Base-by-base conservation (phyloP, 2,888 invertebrate species). In the Iphiclides podalirius region DNA sequence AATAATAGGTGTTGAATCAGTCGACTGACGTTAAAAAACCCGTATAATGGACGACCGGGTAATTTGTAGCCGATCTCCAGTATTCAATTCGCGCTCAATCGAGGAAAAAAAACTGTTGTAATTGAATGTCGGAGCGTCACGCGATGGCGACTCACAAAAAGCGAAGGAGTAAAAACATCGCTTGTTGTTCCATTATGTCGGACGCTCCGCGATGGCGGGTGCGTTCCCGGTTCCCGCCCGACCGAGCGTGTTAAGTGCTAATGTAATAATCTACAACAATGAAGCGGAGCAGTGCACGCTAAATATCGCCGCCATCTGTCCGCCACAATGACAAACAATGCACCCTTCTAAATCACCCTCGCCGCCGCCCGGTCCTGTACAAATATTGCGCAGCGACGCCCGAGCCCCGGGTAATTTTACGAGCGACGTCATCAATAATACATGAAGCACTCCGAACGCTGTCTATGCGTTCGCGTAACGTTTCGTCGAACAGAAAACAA, bases 241-340 rank as follows among this genome's bases (percentile, higher is more conserved):
- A 78, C 80, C 77, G 79, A 82, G 84, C 86, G 75, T 81, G 82
- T 81, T 86, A 83, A 87, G 85, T 86, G 87, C 80, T 87, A 88
- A 88, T 88, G 86, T 86, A 85, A 87, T 87, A 87, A 87, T 87
- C 82, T 81, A 87, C 85, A 85, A 87, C 82, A 87, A 86, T 86
- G 82, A 81, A 85, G 76, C 81, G 75, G 74, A 68, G 78, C 79
- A 75, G 76, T 81, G 81, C 78, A 77, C 82, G 82, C 83, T 86
- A 87, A 87, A 87, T 82, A 87, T 85, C 83, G 83, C 83, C 74
- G 81, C 81, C 87, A 87, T 86, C 87, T 88, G 87, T 78, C 85
- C 73, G 85, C 83, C 76, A 68, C 73, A 70, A 64, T 58, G 57
- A 67, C 79, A 79, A 82, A 86, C 84, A 85, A 83, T 77, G 64